Evolutionary conservation across 2,113 vertebrate species (phyloP), one percentile per base, ranked within the genome.

Genomic region (Ivindomyrus marchei): DNA sequence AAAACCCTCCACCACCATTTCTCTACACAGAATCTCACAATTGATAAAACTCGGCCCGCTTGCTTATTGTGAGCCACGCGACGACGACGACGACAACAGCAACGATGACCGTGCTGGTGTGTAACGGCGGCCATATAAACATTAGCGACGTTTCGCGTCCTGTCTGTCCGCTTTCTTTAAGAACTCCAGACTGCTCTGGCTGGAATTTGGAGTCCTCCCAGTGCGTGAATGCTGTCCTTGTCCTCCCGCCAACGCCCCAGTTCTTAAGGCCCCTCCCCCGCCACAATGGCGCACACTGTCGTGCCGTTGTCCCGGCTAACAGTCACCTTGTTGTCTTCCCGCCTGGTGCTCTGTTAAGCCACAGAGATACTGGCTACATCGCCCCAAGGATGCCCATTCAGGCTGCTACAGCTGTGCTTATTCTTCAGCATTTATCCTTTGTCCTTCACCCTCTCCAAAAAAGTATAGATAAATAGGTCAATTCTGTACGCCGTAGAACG

Each of bases 151-250:
- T 5, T 15, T 80, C 0, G 36, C 15, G 8, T 49, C 21, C 83
- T 49, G 9, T 85, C 21, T 11, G 45, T 27, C 45, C 21, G 0
- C 24, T 47, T 85, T 84, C 80, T 11, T n/a, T 85, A 85, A 9
- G 24, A 46, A 47, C 36, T 31, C 39, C 15, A 42, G 31, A 15
- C 36, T 52, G 49, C 85, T 3, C 21, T 24, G 19, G 83, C 42
- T 17, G 11, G 85, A 50, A 15, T 87, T 52, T n/a, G 9, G 84
- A 88, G 85, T 45, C 27, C 89, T 80, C 53, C 89, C 85, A 90
- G 39, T 13, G 6, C 24, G 62, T 77, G 89, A 88, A 80, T 90
- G 66, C 58, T 15, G 19, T 42, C 15, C 24, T 88, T 88, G 86
- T 90, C 58, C 36, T 24, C 50, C 85, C 3, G 7, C 21, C 10